These are phyloP conservation scores for Arrhamphus sclerolepis DNA, from an alignment of 2,797 vertebrate species.

Conservation along the genomic window DNA sequence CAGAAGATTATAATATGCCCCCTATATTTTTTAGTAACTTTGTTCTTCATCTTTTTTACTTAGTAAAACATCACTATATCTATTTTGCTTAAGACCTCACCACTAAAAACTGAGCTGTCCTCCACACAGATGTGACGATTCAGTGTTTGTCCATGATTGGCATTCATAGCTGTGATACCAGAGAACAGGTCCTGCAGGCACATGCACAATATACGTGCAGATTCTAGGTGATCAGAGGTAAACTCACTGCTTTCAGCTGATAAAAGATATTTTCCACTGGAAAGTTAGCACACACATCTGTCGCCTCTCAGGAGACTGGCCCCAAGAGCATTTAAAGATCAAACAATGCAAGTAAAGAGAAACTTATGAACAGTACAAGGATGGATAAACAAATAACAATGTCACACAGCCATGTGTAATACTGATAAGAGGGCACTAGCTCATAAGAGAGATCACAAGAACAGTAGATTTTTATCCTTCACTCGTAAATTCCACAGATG, in stretches of 20 bases:
- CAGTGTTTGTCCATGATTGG: no score
- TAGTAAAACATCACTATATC: no score
- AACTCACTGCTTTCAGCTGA: neutral
- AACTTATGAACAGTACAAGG: slow-evolving; percentile 1
- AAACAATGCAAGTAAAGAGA: neutral
- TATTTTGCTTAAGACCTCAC: no score
- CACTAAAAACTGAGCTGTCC: no score
- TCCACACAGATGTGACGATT: no score
- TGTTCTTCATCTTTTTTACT: no score
- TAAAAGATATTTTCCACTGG: no score
- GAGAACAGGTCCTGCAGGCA: neutral
- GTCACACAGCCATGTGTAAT: neutral
- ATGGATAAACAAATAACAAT: neutral
- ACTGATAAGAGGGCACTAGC: neutral
- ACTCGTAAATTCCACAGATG: neutral
- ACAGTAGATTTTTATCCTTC: neutral
- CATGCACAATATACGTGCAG: neutral
- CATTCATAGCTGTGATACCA: neutral
- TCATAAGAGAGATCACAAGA: slow-evolving; percentile 4
- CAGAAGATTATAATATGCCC: no score
- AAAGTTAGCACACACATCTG: no score
- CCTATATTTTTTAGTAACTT: no score
- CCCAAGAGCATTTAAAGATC: no score
- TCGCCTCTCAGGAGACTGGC: no score
- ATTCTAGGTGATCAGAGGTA: neutral